Evolutionary conservation across 2,797 vertebrate genomes (phyloP).

Genomic region (Leptoclinus maculatus): DNA sequence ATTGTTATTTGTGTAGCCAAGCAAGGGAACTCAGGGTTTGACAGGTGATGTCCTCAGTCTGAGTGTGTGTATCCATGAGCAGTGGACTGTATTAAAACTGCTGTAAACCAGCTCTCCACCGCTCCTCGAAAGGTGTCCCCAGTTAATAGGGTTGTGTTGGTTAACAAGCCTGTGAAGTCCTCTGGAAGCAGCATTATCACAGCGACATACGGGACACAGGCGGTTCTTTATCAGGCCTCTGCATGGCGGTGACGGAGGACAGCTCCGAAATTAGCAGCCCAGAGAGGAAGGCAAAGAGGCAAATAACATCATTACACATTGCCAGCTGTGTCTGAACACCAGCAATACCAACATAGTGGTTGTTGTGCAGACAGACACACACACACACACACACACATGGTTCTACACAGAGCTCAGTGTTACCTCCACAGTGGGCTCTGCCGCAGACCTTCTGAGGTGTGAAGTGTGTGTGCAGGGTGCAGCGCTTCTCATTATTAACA

Average conservation of each 20-base stretch:
- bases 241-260: conserved; percentile 48
- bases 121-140: conserved; percentile 49
- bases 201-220: conserved; percentile 33
- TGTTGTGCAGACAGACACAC: conserved; percentile 38
- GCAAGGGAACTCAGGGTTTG: neutral
- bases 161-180: conserved; percentile 65
- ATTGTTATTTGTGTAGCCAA: conserved; percentile 1
- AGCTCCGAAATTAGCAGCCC: conserved; percentile 62
- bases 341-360: conserved; percentile 41
- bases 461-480: conserved; percentile 56
- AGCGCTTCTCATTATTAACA: conserved; percentile 67
- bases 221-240: conserved; percentile 56
- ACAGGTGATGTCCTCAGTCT: too few relatives aligned
- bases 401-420: conserved; percentile 16
- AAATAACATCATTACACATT: conserved; percentile 64
- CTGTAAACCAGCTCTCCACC: conserved; percentile 38
- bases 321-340: conserved; percentile 63
- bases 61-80: conserved; percentile 16
- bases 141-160: conserved; percentile 65
- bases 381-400: conserved; percentile 3
- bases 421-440: conserved; percentile 38
- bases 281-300: conserved; percentile 47
- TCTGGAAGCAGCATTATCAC: conserved; percentile 54
- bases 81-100: conserved; percentile 50
- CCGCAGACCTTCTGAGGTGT: conserved; percentile 58